Base-by-base conservation (phyloP, 2,797 vertebrate species). In the Sebastiscus tertius region DNA sequence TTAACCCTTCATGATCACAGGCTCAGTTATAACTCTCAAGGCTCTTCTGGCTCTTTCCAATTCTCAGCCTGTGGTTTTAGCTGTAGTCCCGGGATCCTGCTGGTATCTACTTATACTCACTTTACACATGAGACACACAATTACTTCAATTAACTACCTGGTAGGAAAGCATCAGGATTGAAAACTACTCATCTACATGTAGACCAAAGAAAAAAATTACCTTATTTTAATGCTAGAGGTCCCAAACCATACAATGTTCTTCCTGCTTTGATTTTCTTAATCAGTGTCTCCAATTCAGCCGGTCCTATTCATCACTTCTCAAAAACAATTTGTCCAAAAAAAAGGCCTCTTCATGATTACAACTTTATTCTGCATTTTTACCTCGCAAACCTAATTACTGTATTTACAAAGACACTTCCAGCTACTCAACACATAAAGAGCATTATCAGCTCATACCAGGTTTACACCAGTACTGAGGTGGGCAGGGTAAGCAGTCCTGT, bases 391-490 rank as follows among this genome's bases (percentile, higher is more conserved):
- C 7, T 27, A 3, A 63, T 39, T 22, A 63, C 26, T 26, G 13
- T 33, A 60, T 42, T 20, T 55, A 34, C 11, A 78, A 59, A 79
- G 79, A 79, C 24, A 74, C 5, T 22, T 39, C 29, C 4, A 66
- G 34, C 3, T 34, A 74, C 36, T 27, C 8, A 59, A 49, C 31
- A 73, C 36, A 72, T 29, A 20, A 67, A 59, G 9, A 22, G 3
- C 13, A 59, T 65, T 54, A 80, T 83, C 29, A 69, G 61, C 20
- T 65, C 74, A 24, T 93, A 99, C 97, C 97, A 88, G 95, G 87
- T 96, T 95, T 96, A 89, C 98, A 99, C 98, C 97, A 98, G 72
- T 70, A 87, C 56, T 94, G 94, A 0, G 95, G 87, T 0, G 97
- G 97, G 63, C 98, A 99, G 27, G 95, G 90, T 66, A 94, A 88